Percentiles rank a stretch among this genome's conserved stretches.
phyloP scores from a whole-genome alignment of 2,113 vertebrate genomes.

The Poeciliopsis turrubarensis region DNA sequence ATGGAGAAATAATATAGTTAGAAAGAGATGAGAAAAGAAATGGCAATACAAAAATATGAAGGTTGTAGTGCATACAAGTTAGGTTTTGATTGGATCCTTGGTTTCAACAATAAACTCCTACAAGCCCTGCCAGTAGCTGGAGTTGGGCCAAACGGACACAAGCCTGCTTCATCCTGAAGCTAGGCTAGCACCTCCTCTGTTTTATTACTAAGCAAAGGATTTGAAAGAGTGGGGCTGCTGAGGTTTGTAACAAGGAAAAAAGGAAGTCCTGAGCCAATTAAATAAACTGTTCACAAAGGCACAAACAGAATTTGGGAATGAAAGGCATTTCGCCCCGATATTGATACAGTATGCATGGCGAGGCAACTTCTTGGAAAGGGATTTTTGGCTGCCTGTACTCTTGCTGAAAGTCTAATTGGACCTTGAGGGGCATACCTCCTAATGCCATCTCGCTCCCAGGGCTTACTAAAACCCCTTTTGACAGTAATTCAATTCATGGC shows the following conservation, averaged over 20 bases:
- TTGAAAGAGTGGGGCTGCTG: background rate
- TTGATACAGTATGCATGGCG: slow-evolving; percentile 39
- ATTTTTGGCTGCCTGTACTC: slow-evolving; percentile 32
- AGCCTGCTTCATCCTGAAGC: background rate
- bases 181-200: slow-evolving; percentile 24
- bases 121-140: slow-evolving; percentile 18
- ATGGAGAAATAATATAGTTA: background rate
- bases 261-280: slow-evolving; percentile 35
- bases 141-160: slow-evolving; percentile 14
- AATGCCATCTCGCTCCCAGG: slow-evolving; percentile 29
- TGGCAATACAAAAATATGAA: background rate
- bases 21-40: background rate
- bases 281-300: slow-evolving; percentile 18
- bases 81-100: background rate
- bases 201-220: slow-evolving; percentile 26
- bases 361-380: slow-evolving; percentile 24
- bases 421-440: slow-evolving; percentile 33
- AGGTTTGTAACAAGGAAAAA: slow-evolving; percentile 17
- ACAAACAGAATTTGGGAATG: slow-evolving; percentile 28
- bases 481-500: slow-evolving; percentile 38
- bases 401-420: slow-evolving; percentile 53
- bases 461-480: slow-evolving; percentile 13
- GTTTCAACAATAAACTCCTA: slow-evolving; percentile 20
- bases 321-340: background rate
- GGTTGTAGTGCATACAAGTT: background rate